A percentile compares a stretch with the other conserved stretches of the same genome.
These are phyloP conservation scores for Oconnorella tubifera DNA, from an alignment of 2,888 invertebrate species.

Conservation along the genomic window DNA sequence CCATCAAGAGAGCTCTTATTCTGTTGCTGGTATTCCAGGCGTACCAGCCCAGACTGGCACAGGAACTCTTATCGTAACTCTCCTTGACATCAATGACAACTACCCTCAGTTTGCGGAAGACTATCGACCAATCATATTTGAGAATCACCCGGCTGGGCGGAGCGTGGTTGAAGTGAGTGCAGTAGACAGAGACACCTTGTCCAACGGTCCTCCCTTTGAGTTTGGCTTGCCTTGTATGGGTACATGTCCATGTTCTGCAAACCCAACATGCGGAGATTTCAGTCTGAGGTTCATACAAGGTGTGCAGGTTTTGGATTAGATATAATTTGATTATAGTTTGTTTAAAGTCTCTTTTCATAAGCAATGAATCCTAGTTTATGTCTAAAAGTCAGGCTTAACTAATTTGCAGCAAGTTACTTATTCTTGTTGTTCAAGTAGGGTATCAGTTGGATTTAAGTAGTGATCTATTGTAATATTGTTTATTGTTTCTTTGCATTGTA, in stretches of 20 bases:
- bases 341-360: too few relatives aligned
- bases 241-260: conserved; percentile 82
- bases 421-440: too few relatives aligned
- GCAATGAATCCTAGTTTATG: too few relatives aligned
- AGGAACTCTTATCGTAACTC: conserved; percentile 86
- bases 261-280: conserved; percentile 87
- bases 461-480: too few relatives aligned
- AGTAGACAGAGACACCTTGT: conserved; percentile 45
- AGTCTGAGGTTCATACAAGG: conserved; percentile 95
- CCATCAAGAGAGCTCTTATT: too few relatives aligned
- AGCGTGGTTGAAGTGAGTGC: conserved; percentile 40
- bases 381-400: too few relatives aligned
- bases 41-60: conserved; percentile 63
- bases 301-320: conserved; percentile 58
- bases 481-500: too few relatives aligned
- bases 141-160: conserved; percentile 32
- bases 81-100: conserved; percentile 96
- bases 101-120: conserved; percentile 77
- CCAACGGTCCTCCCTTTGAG: conserved; percentile 68
- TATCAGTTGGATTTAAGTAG: too few relatives aligned
- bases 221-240: conserved; percentile 55
- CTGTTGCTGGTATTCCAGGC: conserved; percentile 19
- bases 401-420: too few relatives aligned
- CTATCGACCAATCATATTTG: conserved; percentile 53
- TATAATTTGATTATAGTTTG: too few relatives aligned